These are phyloP conservation scores for Molorchus minor DNA, from an alignment of 2,888 invertebrate genomes.

Conservation along the genomic window DNA sequence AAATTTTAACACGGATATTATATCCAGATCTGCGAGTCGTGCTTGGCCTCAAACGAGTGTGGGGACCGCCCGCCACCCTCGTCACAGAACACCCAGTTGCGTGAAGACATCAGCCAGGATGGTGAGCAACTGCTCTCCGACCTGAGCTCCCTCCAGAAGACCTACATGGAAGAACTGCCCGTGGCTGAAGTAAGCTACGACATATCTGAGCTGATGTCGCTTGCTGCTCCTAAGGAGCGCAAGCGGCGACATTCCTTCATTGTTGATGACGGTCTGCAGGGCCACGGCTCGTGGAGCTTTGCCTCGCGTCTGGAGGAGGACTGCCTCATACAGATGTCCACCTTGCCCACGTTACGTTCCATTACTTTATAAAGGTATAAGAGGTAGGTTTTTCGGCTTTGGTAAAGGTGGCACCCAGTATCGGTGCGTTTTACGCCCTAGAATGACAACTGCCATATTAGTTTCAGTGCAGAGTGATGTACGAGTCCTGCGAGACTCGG, in stretches of 20 bases:
- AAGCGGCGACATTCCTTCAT: constrained; percentile 67
- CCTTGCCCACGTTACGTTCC: constrained; percentile 57
- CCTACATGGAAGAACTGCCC: constrained; percentile 59
- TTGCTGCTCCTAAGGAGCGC: constrained; percentile 52
- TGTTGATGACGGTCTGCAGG: constrained; percentile 48
- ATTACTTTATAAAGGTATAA: constrained; percentile 56
- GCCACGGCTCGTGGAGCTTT: constrained; percentile 64
- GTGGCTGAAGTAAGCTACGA: constrained; percentile 52
- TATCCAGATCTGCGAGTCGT: constrained; percentile 56
- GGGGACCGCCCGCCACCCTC: constrained; percentile 44
- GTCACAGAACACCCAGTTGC: constrained; percentile 51
- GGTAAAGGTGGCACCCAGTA: constrained; percentile 34
- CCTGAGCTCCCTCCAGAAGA: constrained; percentile 66
- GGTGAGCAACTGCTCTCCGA: constrained; percentile 72
- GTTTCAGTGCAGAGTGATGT: constrained; percentile 58
- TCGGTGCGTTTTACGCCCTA: constrained; percentile 28
- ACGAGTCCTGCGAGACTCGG: constrained; percentile 15
- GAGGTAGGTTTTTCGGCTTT: constrained; percentile 35
- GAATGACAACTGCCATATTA: constrained; percentile 58
- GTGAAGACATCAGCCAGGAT: constrained; percentile 68
- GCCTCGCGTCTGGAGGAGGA: constrained; percentile 61
- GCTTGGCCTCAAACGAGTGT: constrained; percentile 41
- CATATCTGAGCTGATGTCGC: constrained; percentile 45
- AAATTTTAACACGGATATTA: too few relatives aligned
- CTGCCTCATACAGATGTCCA: constrained; percentile 57